Evolutionary conservation across 2,113 vertebrate species (phyloP).

Genomic region (Tragelaphus buxtoni): DNA sequence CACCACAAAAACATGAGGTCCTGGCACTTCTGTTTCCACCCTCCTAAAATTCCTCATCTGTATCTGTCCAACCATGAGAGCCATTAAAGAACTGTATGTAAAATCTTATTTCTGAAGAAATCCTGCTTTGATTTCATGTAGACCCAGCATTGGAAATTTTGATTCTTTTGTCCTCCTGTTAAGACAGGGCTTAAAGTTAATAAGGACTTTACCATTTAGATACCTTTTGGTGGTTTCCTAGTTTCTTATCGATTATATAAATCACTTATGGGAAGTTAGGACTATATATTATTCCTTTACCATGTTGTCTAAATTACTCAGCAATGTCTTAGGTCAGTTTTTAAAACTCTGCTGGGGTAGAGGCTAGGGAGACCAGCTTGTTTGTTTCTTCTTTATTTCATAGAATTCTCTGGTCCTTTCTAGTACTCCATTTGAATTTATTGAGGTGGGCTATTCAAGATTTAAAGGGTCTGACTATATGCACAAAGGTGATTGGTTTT

Average conservation of each 20-base stretch:
- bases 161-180: not conserved
- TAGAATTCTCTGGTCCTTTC: not conserved
- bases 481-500: not conserved
- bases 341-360: not conserved
- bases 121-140: not conserved
- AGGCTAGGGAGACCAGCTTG: not conserved
- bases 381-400: not conserved
- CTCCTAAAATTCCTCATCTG: not conserved
- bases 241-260: not conserved
- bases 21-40: not conserved
- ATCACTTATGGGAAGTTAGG: not conserved
- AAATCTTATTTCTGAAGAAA: not conserved
- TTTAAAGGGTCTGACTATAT: rapidly evolving
- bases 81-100: not conserved
- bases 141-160: not conserved
- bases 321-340: not conserved
- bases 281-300: not conserved
- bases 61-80: not conserved
- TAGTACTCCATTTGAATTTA: not conserved
- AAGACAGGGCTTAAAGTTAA: not conserved
- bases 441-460: not conserved
- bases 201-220: not conserved
- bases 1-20: rapidly evolving
- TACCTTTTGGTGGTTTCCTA: not conserved
- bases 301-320: not conserved